Conservation (phyloP, 2,113 vertebrate species). For the Nansenia antarctica region DNA sequence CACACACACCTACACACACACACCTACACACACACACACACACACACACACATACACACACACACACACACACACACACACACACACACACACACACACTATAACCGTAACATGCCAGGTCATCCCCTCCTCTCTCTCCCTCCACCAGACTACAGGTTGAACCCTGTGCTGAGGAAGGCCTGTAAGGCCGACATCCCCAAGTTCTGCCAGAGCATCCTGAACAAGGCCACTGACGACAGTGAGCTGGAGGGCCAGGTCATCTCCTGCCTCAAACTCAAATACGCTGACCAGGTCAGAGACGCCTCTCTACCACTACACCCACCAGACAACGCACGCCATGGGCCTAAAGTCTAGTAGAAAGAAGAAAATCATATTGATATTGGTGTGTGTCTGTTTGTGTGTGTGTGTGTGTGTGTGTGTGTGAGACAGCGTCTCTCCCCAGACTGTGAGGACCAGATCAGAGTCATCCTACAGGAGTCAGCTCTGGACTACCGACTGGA, state of each 20-base stretch:
- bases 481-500: conserved; percentile 89
- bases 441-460: conserved; percentile 90
- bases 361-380: background rate
- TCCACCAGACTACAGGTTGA: conserved; percentile 89
- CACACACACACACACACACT: background rate
- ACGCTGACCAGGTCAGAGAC: conserved; percentile 95
- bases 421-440: conserved; percentile 86
- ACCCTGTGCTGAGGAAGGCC: conserved; percentile 92
- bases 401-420: no score
- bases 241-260: conserved; percentile 97
- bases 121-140: background rate
- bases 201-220: conserved; percentile 91
- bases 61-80: background rate
- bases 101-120: background rate
- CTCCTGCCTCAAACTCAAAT: conserved; percentile 95
- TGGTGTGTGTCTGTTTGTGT: conserved; percentile 15
- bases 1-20: background rate
- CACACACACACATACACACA: background rate
- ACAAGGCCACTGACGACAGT: conserved; percentile 85
- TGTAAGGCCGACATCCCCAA: conserved; percentile 98
- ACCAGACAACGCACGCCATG: no score
- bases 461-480: conserved; percentile 87
- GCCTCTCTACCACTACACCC: no score
- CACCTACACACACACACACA: background rate
- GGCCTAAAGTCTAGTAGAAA: no score